phyloP scores from a whole-genome alignment of 30 jellyfish, hydroid and myxozoan genomes.

The Cassiopea xamachana region DNA sequence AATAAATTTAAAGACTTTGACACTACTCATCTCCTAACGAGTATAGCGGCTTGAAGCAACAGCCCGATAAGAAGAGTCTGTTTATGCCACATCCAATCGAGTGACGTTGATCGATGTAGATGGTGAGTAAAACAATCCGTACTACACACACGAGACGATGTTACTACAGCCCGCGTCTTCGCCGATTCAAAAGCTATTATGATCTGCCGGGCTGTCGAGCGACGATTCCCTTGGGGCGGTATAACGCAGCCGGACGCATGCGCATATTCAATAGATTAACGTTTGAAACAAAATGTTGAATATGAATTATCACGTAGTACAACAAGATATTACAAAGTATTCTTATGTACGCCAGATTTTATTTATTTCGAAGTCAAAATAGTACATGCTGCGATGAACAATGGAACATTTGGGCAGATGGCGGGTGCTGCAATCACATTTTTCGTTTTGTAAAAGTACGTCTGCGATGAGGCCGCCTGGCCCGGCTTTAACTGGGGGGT shows the following conservation, averaged over 20 bases:
- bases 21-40: constrained; percentile 55
- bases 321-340: constrained; percentile 60
- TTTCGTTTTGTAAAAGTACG: constrained; percentile 26
- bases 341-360: constrained; percentile 37
- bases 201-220: constrained; percentile 63
- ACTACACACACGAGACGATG: constrained; percentile 1
- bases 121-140: constrained; percentile 3
- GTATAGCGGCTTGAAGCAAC: constrained; percentile 30
- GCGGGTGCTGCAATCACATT: constrained; percentile 60
- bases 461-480: constrained; percentile 49
- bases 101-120: constrained; percentile 20
- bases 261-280: constrained; percentile 50
- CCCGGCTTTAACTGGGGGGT: constrained; percentile 55
- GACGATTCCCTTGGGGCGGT: constrained; percentile 84
- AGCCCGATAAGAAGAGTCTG: constrained; percentile 41
- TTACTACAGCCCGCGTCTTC: constrained; percentile 18
- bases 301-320: constrained; percentile 19
- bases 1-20: constrained; percentile 34
- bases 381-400: constrained; percentile 57
- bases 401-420: constrained; percentile 74
- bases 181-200: constrained; percentile 48
- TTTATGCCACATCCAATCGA: constrained; percentile 62
- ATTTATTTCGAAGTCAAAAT: constrained; percentile 45
- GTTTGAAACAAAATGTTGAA: constrained; percentile 23
- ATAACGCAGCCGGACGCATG: constrained; percentile 75